These are phyloP conservation scores for Catostylus mosaicus DNA, from an alignment of 30 jellyfish, hydroid and myxozoan species.

Conservation along the genomic window DNA sequence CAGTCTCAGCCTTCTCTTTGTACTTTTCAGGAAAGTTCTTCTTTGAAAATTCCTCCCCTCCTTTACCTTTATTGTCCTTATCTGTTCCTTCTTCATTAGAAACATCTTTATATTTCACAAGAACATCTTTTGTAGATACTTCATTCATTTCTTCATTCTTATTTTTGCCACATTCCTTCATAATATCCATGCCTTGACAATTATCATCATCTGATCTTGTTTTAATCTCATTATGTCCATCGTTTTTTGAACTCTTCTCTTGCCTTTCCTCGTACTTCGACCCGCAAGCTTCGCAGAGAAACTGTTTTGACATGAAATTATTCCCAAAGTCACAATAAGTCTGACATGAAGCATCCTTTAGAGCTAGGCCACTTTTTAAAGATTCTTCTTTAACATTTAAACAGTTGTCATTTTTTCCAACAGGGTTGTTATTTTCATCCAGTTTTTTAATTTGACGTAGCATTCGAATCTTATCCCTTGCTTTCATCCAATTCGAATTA, in stretches of 20 bases:
- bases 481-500: not conserved
- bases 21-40: too few species aligned
- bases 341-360: conserved; percentile 1
- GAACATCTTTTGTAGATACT: too few species aligned
- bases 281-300: not conserved
- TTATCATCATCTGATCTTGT: not conserved
- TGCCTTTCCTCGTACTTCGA: not conserved
- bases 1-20: too few species aligned
- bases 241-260: not conserved
- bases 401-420: not conserved
- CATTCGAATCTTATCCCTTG: not conserved
- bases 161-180: too few species aligned
- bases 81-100: too few species aligned
- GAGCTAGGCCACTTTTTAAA: not conserved
- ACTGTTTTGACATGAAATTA: not conserved
- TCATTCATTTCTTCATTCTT: too few species aligned
- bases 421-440: not conserved
- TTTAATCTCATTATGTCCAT: not conserved
- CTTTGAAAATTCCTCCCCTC: too few species aligned
- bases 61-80: too few species aligned
- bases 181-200: too few species aligned
- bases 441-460: not conserved
- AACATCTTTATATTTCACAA: too few species aligned
- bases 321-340: not conserved
- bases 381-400: not conserved